phyloP scores from a whole-genome alignment of 2,113 vertebrate genomes.

The Campylomormyrus tamandua region DNA sequence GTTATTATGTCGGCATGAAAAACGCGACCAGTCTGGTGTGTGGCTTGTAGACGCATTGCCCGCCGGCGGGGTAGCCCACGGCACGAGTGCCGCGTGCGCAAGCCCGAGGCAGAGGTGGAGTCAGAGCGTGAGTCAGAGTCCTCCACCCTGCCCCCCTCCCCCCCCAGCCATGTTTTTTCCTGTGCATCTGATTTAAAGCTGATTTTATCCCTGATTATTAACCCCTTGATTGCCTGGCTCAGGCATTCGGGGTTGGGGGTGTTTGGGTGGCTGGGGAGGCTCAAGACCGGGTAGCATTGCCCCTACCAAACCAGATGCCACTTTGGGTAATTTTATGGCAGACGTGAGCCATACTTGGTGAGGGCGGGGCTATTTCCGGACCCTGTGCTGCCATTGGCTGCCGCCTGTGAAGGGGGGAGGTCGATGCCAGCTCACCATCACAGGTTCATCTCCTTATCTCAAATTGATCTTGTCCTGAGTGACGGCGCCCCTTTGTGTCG shows the following conservation, averaged over 20 bases:
- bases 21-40: not conserved
- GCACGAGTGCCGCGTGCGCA: not conserved
- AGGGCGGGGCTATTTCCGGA: not conserved
- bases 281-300: not conserved
- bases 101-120: not conserved
- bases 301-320: not conserved
- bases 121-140: not conserved
- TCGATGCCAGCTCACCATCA: not conserved
- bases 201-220: not conserved
- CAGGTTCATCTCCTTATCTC: conserved; percentile 1
- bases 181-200: not conserved
- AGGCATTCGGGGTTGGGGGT: not conserved
- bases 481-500: not conserved
- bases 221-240: not conserved
- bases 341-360: not conserved
- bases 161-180: not conserved
- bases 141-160: not conserved
- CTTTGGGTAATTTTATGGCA: not conserved
- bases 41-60: not conserved
- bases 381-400: not conserved
- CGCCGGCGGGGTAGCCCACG: not conserved
- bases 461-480: conserved; percentile 2
- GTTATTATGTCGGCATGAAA: not conserved
- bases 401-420: not conserved
- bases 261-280: not conserved